Evolutionary conservation across 2,113 vertebrate genomes (phyloP), one percentile per base, ranked within the genome.

Genomic region (Saguinus midas): DNA sequence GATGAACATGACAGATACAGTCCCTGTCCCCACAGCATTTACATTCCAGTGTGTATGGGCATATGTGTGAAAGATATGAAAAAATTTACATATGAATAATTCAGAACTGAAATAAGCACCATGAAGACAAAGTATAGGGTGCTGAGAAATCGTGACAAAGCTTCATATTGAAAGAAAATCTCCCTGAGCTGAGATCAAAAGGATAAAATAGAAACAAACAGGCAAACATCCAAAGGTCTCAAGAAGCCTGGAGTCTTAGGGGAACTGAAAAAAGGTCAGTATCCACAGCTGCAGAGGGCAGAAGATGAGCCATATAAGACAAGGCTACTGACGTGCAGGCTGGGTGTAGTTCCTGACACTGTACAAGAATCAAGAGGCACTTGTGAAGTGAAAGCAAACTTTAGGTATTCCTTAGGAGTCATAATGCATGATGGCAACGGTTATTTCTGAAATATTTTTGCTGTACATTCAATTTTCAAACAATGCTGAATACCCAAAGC

Each of bases 391-490:
- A 79, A 3, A 8, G 11, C n/a, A 90, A 17, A 37, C n/a, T 32
- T 20, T 5, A 95, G n/a, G 32, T 40, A 52, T 68, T 50, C 64
- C 57, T 64, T 91, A 43, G 48, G 64, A 78, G 52, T 66, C 6
- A 78, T 21, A 43, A 16, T 23, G 27, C 7, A 66, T 1, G 12
- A 40, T 32, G 27, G 55, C 12, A 73, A 76, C 75, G 35, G 55
- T 23, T 11, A 92, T 55, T 83, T 78, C 2, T 70, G 72, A 91
- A 94, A 13, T 70, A 80, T 40, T 48, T 16, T 48, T 78, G 13
- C 73, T 70, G 72, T 32, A 17, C 61, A 57, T 61, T 94, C 86
- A 52, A 12, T 93, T 96, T 95, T 87, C 35, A 75, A 85, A 80
- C 43, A 91, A 87, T 23, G 61, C 1, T 20, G 27, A 80, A 64